Evolutionary conservation across 2,888 invertebrate species (phyloP).

Genomic region (Noctua fimbriata): DNA sequence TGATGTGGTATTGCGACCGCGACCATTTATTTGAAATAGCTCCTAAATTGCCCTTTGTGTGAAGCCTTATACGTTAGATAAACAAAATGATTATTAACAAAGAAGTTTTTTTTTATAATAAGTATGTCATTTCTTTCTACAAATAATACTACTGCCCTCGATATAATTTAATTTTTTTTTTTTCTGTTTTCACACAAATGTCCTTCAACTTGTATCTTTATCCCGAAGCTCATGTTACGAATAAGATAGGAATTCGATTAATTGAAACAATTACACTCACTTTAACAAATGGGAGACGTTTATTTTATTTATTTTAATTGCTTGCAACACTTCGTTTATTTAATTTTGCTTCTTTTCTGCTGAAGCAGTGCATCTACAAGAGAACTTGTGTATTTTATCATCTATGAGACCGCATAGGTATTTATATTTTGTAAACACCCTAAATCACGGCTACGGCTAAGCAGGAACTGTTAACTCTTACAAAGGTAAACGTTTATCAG

Average conservation of each 20-base stretch:
- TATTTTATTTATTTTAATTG: constrained; percentile 31
- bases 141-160: not conserved
- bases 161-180: too few species aligned
- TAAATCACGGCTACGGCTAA: constrained; percentile 13
- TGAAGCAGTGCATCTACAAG: not conserved
- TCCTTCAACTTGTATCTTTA: constrained; percentile 6
- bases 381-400: not conserved
- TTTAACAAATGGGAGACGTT: constrained; percentile 48
- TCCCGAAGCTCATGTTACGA: constrained; percentile 8
- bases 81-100: not conserved
- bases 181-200: not conserved
- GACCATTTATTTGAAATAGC: not conserved
- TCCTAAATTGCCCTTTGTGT: not conserved
- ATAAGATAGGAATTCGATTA: constrained; percentile 48
- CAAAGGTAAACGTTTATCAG: constrained; percentile 32
- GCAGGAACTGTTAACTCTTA: constrained; percentile 1
- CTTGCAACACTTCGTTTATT: not conserved
- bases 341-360: not conserved
- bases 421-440: not conserved
- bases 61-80: not conserved
- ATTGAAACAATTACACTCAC: constrained; percentile 53
- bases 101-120: not conserved
- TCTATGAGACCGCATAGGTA: not conserved
- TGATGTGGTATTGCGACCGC: not conserved
- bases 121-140: not conserved